Evolutionary conservation across 2,888 invertebrate genomes (phyloP).

Genomic region (Fragum sueziense): DNA sequence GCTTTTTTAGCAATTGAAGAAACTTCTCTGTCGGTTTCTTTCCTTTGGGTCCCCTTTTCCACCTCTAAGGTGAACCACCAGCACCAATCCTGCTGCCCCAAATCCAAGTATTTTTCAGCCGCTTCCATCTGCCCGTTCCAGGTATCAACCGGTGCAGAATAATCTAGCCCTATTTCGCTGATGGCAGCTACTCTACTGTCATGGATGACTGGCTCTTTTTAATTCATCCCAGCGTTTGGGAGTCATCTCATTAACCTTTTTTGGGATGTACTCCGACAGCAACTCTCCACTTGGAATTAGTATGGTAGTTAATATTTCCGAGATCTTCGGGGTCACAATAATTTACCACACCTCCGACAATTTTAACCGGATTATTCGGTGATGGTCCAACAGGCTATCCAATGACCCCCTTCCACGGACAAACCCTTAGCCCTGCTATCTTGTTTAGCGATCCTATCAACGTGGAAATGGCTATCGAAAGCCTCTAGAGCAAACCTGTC

Average conservation of each 20-base stretch:
- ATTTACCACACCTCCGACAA: no score
- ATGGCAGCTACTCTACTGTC: neutral
- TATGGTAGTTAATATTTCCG: neutral
- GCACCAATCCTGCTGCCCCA: neutral
- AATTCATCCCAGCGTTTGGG: neutral
- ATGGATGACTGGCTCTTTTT: neutral
- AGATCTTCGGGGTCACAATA: neutral
- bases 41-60: neutral
- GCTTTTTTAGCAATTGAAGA: no score
- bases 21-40: neutral
- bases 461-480: no score
- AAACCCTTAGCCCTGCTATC: no score
- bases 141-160: neutral
- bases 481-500: no score
- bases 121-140: neutral
- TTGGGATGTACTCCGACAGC: slow-evolving; percentile 2
- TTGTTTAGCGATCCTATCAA: no score
- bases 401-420: no score
- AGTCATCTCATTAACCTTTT: no score
- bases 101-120: neutral
- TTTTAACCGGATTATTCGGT: no score
- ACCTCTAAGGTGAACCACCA: no score
- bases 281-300: neutral
- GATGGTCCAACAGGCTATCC: no score
- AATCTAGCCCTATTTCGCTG: neutral